phyloP scores from a whole-genome alignment of 2,797 vertebrate species.

The Acanthis flammea region DNA sequence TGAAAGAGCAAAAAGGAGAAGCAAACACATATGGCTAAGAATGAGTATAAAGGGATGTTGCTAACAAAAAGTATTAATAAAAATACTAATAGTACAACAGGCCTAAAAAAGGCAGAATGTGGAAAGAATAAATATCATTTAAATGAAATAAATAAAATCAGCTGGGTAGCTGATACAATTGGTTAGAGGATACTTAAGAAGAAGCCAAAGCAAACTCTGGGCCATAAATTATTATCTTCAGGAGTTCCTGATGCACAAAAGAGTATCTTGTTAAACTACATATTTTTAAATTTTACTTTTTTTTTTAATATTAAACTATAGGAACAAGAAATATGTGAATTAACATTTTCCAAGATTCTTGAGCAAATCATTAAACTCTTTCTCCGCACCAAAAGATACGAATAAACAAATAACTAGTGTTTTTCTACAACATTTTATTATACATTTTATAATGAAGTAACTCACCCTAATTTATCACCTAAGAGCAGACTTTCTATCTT shows the following conservation, averaged over 20 bases:
- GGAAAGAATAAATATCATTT: neutral
- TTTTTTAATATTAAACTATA: neutral
- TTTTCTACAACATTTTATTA: neutral
- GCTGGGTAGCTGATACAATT: neutral
- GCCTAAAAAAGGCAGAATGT: neutral
- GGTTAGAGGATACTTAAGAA: neutral
- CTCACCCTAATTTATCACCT: neutral
- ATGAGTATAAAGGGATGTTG: neutral
- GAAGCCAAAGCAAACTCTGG: neutral
- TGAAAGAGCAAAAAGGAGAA: neutral
- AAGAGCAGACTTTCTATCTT: neutral
- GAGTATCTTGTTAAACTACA: accelerated
- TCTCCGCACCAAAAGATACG: neutral
- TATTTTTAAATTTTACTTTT: neutral
- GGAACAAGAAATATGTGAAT: neutral
- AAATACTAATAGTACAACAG: neutral
- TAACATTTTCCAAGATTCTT: neutral
- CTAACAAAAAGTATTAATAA: neutral
- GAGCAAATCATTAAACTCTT: neutral
- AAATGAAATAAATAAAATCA: neutral
- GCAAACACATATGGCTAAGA: neutral
- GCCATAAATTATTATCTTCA: neutral
- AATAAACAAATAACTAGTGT: neutral
- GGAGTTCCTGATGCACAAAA: neutral
- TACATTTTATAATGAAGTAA: neutral